A percentile compares a stretch with the other conserved stretches of the same genome.
Evolutionary conservation across 2,113 vertebrate genomes (phyloP).

Genomic region (Loxodonta africana): DNA sequence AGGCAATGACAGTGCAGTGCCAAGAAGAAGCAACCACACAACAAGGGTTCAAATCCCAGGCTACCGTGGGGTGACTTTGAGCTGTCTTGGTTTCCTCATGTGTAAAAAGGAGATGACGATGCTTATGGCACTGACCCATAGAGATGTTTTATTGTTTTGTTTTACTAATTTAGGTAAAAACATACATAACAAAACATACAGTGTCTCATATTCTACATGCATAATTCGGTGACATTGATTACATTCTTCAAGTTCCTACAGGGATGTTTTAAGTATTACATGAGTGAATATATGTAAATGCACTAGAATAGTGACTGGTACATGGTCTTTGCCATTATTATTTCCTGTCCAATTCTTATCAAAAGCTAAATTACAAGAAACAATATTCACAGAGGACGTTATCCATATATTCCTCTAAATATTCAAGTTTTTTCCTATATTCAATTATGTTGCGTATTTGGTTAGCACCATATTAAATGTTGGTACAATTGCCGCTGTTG

Average conservation of each 20-base stretch:
- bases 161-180: too few relatives aligned
- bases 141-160: neutral
- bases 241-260: neutral
- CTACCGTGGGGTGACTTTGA: neutral
- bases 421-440: neutral
- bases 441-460: constrained; percentile 11
- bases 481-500: neutral
- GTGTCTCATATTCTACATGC: too few relatives aligned
- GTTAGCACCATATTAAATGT: neutral
- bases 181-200: too few relatives aligned
- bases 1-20: neutral
- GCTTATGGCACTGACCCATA: neutral
- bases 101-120: too few relatives aligned
- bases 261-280: neutral
- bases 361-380: neutral
- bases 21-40: neutral
- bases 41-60: neutral
- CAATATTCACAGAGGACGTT: neutral
- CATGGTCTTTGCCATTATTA: neutral
- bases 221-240: too few relatives aligned
- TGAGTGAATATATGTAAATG: neutral
- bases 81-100: neutral
- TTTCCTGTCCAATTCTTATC: neutral
- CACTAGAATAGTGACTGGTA: neutral
- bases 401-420: constrained; percentile 21